Conservation (phyloP, 2,888 invertebrate genomes). For the Drosophila setosimentum region DNA sequence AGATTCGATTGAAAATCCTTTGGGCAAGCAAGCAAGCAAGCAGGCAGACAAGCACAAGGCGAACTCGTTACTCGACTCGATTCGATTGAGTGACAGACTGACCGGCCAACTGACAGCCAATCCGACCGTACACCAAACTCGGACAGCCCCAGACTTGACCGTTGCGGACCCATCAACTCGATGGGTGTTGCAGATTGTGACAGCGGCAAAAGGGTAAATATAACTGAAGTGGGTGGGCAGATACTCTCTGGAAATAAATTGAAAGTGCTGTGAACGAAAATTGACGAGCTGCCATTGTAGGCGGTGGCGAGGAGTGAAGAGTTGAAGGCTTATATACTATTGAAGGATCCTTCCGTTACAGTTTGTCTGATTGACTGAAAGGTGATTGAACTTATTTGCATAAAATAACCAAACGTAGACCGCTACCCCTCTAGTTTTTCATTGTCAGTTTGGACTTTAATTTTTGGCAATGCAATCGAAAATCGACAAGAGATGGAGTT, state of each 20-base stretch:
- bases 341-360: conserved; percentile 46
- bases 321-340: conserved; percentile 8
- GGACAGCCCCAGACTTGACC: conserved; percentile 34
- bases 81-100: conserved; percentile 70
- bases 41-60: conserved; percentile 44
- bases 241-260: conserved; percentile 68
- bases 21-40: conserved; percentile 47
- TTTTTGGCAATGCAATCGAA: conserved; percentile 43
- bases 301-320: background rate
- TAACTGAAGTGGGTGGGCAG: conserved; percentile 44
- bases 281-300: conserved; percentile 67
- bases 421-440: conserved; percentile 11
- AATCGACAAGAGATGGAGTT: background rate
- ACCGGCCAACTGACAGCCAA: conserved; percentile 65
- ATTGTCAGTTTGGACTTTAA: conserved; percentile 56
- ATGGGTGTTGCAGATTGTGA: conserved; percentile 79
- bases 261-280: conserved; percentile 73
- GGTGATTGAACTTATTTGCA: conserved; percentile 80
- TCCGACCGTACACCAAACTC: conserved; percentile 42
- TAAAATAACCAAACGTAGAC: conserved; percentile 64
- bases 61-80: conserved; percentile 47
- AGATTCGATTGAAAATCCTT: conserved; percentile 84
- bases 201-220: conserved; percentile 78
- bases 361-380: conserved; percentile 68
- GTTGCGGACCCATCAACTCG: conserved; percentile 51